A percentile compares a stretch with the other conserved stretches of the same genome.
phyloP scores from a whole-genome alignment of 2,113 vertebrate species.

The Clinocottus analis region DNA sequence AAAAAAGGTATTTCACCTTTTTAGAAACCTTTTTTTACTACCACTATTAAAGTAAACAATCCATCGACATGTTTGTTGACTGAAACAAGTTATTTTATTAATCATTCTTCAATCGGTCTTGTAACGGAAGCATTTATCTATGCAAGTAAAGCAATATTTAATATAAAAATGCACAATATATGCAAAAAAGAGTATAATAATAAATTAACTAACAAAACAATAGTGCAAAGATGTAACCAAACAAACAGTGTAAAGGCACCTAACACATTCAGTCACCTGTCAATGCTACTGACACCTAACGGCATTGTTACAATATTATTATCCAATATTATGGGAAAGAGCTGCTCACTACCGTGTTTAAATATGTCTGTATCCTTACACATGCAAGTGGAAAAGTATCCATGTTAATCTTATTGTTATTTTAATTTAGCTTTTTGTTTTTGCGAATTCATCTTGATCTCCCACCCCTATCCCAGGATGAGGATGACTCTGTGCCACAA shows the following conservation, averaged over 20 bases:
- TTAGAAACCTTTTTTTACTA: not conserved
- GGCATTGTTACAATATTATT: not conserved
- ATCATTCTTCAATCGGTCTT: too few relatives aligned
- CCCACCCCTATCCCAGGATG: conserved; percentile 22
- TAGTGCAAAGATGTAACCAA: too few relatives aligned
- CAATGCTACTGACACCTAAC: not conserved
- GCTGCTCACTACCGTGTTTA: not conserved
- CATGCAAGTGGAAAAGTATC: not conserved
- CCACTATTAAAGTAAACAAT: not conserved
- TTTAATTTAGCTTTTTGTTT: not conserved
- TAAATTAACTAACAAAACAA: too few relatives aligned
- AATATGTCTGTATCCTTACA: not conserved
- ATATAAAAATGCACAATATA: too few relatives aligned
- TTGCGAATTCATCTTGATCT: not conserved
- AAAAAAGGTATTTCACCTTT: too few relatives aligned
- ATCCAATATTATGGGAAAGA: too few relatives aligned
- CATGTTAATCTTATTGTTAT: not conserved
- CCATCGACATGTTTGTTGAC: not conserved
- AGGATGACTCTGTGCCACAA: not conserved
- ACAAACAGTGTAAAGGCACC: not conserved
- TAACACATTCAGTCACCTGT: not conserved
- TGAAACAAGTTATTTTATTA: not conserved
- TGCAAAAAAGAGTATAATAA: too few relatives aligned
- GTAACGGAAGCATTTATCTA: too few relatives aligned
- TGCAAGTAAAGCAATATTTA: too few relatives aligned